These are phyloP conservation scores for Ciona savignyi DNA, from an alignment of 23 tunicate species.

Conservation along the genomic window DNA sequence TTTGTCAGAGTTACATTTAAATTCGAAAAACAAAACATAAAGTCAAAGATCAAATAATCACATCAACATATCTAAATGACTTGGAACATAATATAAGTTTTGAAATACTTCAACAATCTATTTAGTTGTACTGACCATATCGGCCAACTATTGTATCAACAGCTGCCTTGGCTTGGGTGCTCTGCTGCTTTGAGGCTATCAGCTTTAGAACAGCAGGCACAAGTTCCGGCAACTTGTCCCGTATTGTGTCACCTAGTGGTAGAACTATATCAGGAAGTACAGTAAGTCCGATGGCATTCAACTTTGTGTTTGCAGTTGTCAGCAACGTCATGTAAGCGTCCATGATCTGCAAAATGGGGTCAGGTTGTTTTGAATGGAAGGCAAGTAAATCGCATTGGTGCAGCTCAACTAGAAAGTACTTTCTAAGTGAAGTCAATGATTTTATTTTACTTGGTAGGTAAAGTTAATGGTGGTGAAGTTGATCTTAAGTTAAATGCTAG, in stretches of 20 bases:
- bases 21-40: no score
- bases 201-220: conserved; percentile 62
- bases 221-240: conserved; percentile 23
- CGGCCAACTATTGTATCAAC: conserved; percentile 27
- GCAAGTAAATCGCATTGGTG: no score
- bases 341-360: conserved; percentile 41
- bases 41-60: not conserved
- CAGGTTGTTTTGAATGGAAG: not conserved
- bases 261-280: conserved; percentile 25
- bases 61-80: not conserved
- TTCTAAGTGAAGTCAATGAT: no score
- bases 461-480: no score
- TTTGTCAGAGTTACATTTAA: no score
- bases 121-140: conserved; percentile 64
- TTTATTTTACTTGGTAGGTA: no score
- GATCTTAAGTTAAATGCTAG: no score
- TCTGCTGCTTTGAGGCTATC: conserved; percentile 36
- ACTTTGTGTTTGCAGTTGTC: conserved; percentile 69
- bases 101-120: no score
- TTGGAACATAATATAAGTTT: no score
- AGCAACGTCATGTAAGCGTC: conserved; percentile 54
- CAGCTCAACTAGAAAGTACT: no score
- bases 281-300: conserved; percentile 41
- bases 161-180: conserved; percentile 27
- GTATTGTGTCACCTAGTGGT: conserved; percentile 23